Evolutionary conservation across 2,113 vertebrate species (phyloP).

Genomic region (Ammodytes marinus): DNA sequence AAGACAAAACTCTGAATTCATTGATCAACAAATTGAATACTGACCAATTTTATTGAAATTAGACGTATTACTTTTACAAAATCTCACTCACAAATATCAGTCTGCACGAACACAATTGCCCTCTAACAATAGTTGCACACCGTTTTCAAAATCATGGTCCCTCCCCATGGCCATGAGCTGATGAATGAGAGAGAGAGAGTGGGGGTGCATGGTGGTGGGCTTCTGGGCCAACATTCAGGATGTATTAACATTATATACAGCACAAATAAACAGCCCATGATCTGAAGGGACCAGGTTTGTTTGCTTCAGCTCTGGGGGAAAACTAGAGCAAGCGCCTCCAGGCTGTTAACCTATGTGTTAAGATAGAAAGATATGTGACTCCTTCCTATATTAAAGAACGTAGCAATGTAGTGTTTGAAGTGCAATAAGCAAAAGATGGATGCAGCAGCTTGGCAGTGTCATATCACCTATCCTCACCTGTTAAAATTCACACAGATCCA

Average conservation of each 20-base stretch:
- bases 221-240: slow-evolving; percentile 54
- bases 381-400: slow-evolving; percentile 35
- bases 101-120: slow-evolving; percentile 74
- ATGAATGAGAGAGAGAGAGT: slow-evolving; percentile 21
- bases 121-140: slow-evolving; percentile 68
- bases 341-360: slow-evolving; percentile 31
- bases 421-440: slow-evolving; percentile 47
- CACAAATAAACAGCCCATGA: slow-evolving; percentile 32
- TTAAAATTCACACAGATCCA: slow-evolving; percentile 32
- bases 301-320: slow-evolving; percentile 14
- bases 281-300: slow-evolving; percentile 25
- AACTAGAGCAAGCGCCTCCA: slow-evolving; percentile 37
- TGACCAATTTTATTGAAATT: slow-evolving; percentile 84
- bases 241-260: slow-evolving; percentile 50
- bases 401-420: slow-evolving; percentile 41
- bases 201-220: slow-evolving; percentile 27
- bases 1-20: slow-evolving; percentile 25
- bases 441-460: slow-evolving; percentile 75
- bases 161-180: slow-evolving; percentile 14
- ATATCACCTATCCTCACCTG: slow-evolving; percentile 46
- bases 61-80: slow-evolving; percentile 84
- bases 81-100: slow-evolving; percentile 78
- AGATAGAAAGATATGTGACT: slow-evolving; percentile 32
- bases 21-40: slow-evolving; percentile 63
- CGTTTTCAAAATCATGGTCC: slow-evolving; percentile 51